Evolutionary conservation across 2,113 vertebrate species (phyloP).

Genomic region (Camelus dromedarius): DNA sequence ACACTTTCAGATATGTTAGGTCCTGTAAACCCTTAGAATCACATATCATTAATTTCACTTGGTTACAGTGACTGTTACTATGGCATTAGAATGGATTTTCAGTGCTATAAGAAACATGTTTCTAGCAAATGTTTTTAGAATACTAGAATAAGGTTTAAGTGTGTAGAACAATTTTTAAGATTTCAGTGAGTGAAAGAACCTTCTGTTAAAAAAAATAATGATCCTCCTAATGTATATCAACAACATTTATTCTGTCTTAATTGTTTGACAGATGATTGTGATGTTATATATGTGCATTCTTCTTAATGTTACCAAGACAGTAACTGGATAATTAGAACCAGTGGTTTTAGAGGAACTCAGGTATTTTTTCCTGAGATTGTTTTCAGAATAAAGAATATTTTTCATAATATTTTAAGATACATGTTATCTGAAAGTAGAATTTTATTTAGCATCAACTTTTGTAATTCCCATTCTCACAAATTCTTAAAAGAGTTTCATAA

Average conservation of each 20-base stretch:
- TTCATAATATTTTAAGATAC: slow-evolving; percentile 32
- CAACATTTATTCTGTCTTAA: slow-evolving; percentile 33
- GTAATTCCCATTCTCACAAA: neutral
- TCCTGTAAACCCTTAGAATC: slow-evolving; percentile 41
- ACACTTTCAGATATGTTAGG: slow-evolving; percentile 93
- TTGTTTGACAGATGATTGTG: slow-evolving; percentile 1
- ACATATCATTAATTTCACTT: slow-evolving; percentile 45
- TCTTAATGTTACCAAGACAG: neutral
- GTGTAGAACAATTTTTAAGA: neutral
- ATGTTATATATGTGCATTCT: slow-evolving; percentile 56
- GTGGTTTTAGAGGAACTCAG: neutral
- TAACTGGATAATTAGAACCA: slow-evolving; percentile 9
- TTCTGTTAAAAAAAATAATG: slow-evolving; percentile 27
- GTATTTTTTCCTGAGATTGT: neutral
- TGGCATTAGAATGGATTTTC: slow-evolving; percentile 46
- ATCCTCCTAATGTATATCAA: neutral
- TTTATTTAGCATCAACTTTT: slow-evolving; percentile 16
- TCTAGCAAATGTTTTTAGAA: slow-evolving; percentile 16
- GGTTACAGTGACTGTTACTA: slow-evolving; percentile 38
- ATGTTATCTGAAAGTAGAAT: neutral
- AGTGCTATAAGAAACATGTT: neutral
- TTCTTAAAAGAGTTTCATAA: slow-evolving; percentile 75
- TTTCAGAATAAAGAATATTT: slow-evolving; percentile 34
- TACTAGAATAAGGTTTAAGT: neutral
- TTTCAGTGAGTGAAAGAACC: slow-evolving; percentile 56